Percentiles rank a stretch among this genome's conserved stretches.
Conservation (phyloP, 2,797 vertebrate species). For the Acanthurus lineatus region DNA sequence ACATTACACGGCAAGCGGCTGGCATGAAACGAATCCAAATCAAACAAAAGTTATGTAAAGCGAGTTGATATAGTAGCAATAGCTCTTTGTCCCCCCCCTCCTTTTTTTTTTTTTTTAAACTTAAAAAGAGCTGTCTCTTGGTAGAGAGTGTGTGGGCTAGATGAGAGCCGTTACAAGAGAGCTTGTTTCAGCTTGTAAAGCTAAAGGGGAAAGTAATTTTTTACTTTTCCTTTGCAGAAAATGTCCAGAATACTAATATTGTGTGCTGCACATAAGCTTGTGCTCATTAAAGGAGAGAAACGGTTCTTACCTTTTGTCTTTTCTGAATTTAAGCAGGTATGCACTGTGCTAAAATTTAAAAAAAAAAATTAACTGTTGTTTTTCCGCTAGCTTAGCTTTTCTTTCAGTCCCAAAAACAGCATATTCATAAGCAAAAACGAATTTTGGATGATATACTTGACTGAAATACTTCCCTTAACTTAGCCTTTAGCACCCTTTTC, state of each 20-base stretch:
- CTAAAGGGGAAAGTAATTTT: constrained; percentile 56
- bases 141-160: constrained; percentile 62
- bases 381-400: neutral
- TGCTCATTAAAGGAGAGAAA: no score
- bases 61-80: constrained; percentile 51
- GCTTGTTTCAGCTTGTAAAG: constrained; percentile 56
- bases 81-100: constrained; percentile 23
- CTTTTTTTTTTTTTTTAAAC: constrained; percentile 22
- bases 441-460: no score
- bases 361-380: neutral
- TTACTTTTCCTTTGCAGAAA: constrained; percentile 49
- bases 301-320: no score
- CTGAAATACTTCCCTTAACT: no score
- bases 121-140: constrained; percentile 44
- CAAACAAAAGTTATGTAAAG: constrained; percentile 70
- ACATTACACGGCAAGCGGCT: constrained; percentile 57
- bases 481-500: neutral
- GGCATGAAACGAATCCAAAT: constrained; percentile 65
- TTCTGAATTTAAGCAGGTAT: neutral
- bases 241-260: constrained; percentile 29
- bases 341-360: neutral
- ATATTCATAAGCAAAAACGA: no score
- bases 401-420: neutral
- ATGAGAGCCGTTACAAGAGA: constrained; percentile 46
- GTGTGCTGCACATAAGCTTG: neutral